Conservation (phyloP, 2,113 vertebrate genomes). For the Agelaius tricolor region DNA sequence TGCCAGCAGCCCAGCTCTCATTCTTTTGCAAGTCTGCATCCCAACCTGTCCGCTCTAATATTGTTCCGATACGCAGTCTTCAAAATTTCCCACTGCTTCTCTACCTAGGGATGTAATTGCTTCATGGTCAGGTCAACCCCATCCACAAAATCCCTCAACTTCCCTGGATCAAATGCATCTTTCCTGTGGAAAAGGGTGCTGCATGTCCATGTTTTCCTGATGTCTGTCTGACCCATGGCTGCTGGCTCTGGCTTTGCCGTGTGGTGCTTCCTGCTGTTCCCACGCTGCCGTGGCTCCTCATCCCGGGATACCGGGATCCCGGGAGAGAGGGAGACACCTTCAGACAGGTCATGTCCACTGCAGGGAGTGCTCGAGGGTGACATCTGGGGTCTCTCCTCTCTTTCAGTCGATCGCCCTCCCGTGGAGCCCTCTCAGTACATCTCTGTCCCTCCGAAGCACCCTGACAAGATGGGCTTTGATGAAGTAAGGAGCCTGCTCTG, state of each 20-base stretch:
- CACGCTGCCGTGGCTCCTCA: neutral
- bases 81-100: neutral
- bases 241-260: neutral
- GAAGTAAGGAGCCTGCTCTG: constrained; percentile 77
- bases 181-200: neutral
- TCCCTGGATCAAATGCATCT: neutral
- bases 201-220: neutral
- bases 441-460: constrained; percentile 70
- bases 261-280: neutral
- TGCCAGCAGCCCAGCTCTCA: neutral
- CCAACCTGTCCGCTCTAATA: neutral
- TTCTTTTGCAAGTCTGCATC: neutral
- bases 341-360: rapidly evolving
- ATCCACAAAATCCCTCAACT: neutral
- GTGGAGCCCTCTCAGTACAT: constrained; percentile 85
- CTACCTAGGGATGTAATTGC: neutral
- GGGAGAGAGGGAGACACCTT: neutral
- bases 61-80: rapidly evolving
- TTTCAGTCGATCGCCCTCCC: constrained; percentile 87
- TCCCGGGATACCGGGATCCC: too few relatives aligned
- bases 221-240: neutral
- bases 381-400: constrained; percentile 29
- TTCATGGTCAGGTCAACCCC: neutral
- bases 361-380: neutral
- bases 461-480: constrained; percentile 90